phyloP scores from a whole-genome alignment of 2,888 invertebrate species.

The Leptopilina drosophilae region DNA sequence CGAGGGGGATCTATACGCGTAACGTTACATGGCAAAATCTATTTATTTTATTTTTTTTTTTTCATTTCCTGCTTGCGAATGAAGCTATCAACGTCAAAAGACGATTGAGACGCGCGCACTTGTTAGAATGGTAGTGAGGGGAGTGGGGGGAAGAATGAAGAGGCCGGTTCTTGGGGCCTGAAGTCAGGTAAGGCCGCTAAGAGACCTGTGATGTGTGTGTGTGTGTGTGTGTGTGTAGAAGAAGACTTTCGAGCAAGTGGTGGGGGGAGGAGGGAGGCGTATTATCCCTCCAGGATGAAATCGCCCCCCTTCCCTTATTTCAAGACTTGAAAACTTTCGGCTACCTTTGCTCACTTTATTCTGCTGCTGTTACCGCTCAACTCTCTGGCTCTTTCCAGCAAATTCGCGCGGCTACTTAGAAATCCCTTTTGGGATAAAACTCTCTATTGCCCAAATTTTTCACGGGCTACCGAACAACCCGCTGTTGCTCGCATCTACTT shows the following conservation, averaged over 20 bases:
- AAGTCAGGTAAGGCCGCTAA: constrained; percentile 24
- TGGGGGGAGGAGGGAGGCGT: constrained; percentile 51
- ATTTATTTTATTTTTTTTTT: constrained; percentile 41
- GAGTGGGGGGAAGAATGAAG: background rate
- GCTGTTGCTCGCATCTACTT: constrained; percentile 22
- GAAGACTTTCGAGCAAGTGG: background rate
- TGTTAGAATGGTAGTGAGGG: background rate
- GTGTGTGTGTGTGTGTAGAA: too few species aligned
- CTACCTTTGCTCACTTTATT: constrained; percentile 39
- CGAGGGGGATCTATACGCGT: constrained; percentile 13
- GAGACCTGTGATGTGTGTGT: too few species aligned
- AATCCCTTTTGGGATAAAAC: constrained; percentile 15
- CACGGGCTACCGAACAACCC: constrained; percentile 36
- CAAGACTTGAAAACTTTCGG: constrained; percentile 30
- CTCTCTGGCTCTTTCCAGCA: constrained; percentile 29
- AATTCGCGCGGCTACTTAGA: constrained; percentile 43
- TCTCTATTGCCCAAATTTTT: constrained; percentile 37
- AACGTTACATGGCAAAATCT: constrained; percentile 49
- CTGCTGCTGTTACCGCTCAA: background rate
- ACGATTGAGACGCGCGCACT: constrained; percentile 34
- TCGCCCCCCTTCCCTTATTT: constrained; percentile 44
- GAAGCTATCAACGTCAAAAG: constrained; percentile 50
- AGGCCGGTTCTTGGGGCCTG: constrained; percentile 12
- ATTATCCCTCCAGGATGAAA: constrained; percentile 62
- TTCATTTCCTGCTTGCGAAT: constrained; percentile 51